These are phyloP conservation scores for Grus americana DNA, from an alignment of 2,113 vertebrate species.

Conservation along the genomic window DNA sequence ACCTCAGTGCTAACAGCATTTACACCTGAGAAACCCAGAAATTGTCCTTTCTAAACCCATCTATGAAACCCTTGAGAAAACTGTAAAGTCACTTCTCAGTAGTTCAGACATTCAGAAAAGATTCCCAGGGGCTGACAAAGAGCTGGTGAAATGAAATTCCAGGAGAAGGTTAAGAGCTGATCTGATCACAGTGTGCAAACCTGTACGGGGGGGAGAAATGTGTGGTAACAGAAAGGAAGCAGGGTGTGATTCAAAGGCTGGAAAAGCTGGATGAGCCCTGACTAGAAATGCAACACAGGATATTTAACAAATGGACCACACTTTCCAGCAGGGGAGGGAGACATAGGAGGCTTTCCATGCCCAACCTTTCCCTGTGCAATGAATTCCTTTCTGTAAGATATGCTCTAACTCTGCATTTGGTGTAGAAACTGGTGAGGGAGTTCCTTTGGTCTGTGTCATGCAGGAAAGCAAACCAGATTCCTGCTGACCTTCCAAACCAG, in stretches of 20 bases:
- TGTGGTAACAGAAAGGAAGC: not conserved
- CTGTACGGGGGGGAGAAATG: not conserved
- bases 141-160: not conserved
- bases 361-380: not conserved
- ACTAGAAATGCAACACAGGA: not conserved
- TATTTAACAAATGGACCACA: not conserved
- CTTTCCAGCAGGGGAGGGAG: not conserved
- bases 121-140: not conserved
- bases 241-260: not conserved
- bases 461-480: not conserved
- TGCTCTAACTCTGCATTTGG: not conserved
- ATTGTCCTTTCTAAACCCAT: not conserved
- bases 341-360: not conserved
- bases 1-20: not conserved
- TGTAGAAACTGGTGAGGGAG: not conserved
- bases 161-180: not conserved
- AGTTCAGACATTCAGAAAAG: not conserved
- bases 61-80: not conserved
- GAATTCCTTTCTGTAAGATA: not conserved
- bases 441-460: not conserved
- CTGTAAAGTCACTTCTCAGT: not conserved
- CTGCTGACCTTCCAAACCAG: not conserved
- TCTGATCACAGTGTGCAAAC: not conserved
- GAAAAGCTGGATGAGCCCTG: not conserved
- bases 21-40: not conserved